Conservation (phyloP, 2,888 invertebrate species). For the Eupithecia tripunctaria region DNA sequence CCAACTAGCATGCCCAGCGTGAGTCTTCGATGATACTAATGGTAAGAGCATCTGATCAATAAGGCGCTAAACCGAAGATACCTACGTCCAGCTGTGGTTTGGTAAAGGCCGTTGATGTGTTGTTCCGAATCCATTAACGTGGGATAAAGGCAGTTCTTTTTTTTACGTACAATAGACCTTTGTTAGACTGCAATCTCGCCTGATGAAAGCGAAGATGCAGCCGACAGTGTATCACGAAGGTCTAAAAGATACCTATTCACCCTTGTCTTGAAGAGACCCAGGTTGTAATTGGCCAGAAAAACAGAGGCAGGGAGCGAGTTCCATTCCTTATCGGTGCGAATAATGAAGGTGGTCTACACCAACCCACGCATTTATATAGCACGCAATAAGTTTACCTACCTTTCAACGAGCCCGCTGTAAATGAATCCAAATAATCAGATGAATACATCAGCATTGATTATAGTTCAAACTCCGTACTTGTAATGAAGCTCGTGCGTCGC, state of each 20-base stretch:
- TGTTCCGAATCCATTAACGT: not conserved
- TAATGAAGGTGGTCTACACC: too few relatives aligned
- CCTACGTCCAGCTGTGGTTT: not conserved
- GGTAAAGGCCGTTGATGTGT: not conserved
- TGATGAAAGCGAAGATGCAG: too few relatives aligned
- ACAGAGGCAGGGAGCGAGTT: too few relatives aligned
- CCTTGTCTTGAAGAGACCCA: too few relatives aligned
- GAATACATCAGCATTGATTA: constrained; percentile 40
- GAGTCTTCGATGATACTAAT: not conserved
- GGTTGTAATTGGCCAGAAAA: too few relatives aligned
- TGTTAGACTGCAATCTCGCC: too few relatives aligned
- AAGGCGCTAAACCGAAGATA: not conserved
- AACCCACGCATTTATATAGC: not conserved
- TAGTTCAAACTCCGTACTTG: constrained; percentile 31
- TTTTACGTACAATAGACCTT: too few relatives aligned
- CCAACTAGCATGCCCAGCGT: not conserved
- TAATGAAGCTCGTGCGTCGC: constrained; percentile 19
- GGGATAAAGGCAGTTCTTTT: not conserved
- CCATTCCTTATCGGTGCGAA: too few relatives aligned
- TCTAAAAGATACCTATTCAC: too few relatives aligned
- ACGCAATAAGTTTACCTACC: not conserved
- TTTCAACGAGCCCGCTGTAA: constrained; percentile 15
- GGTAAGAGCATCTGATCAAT: not conserved
- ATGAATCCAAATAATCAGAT: constrained; percentile 15
- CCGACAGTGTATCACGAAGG: too few relatives aligned